Evolutionary conservation across 2,113 vertebrate species (phyloP).

Genomic region (Campylorhamphus procurvoides): DNA sequence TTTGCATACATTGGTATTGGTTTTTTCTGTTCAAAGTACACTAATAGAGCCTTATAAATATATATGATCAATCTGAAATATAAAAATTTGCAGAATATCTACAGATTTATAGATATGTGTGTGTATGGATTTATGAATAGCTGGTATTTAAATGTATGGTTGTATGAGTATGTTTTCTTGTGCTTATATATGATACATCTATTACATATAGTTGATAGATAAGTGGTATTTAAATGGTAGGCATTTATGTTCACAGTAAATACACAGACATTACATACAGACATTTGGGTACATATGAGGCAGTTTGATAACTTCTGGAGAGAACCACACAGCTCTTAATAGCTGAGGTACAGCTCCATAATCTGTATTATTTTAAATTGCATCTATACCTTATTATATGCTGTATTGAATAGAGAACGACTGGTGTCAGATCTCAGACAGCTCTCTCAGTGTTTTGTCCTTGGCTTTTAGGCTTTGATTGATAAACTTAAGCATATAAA

Average conservation of each 20-base stretch:
- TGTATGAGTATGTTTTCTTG: background rate
- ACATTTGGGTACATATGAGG: background rate
- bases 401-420: background rate
- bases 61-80: background rate
- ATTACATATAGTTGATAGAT: background rate
- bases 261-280: background rate
- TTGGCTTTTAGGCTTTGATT: background rate
- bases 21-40: background rate
- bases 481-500: conserved; percentile 39
- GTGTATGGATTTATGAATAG: background rate
- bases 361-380: background rate
- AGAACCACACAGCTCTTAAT: background rate
- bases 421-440: background rate
- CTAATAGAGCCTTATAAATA: background rate
- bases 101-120: background rate
- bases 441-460: background rate
- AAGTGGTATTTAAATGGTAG: background rate
- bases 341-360: background rate
- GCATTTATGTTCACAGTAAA: background rate
- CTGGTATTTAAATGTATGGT: background rate
- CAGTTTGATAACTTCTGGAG: background rate
- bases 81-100: background rate
- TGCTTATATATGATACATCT: background rate
- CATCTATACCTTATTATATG: background rate
- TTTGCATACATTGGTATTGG: background rate